These are phyloP conservation scores for Sinocyclocheilus rhinocerous DNA, from an alignment of 2,113 vertebrate genomes.

Conservation along the genomic window DNA sequence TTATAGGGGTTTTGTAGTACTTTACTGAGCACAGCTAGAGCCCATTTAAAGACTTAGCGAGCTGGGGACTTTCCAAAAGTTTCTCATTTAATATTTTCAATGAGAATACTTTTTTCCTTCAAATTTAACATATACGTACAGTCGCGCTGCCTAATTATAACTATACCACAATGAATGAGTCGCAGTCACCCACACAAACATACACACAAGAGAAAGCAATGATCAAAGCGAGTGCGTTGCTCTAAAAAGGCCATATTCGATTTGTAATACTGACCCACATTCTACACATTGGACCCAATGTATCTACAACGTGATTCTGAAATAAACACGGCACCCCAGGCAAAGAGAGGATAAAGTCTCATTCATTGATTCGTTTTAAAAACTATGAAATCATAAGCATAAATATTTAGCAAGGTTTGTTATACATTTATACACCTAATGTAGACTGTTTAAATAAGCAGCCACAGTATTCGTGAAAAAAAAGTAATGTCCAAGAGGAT, in stretches of 20 bases:
- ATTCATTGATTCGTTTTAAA: background rate
- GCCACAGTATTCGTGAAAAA: too few relatives aligned
- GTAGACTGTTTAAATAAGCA: too few relatives aligned
- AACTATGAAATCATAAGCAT: background rate
- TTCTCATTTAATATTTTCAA: conserved; percentile 60
- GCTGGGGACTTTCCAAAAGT: conserved; percentile 52
- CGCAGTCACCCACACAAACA: conserved; percentile 36
- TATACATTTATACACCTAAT: too few relatives aligned
- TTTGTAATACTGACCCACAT: conserved; percentile 34
- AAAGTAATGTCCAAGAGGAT: too few relatives aligned
- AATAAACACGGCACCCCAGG: background rate
- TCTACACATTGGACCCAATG: background rate
- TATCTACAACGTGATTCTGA: background rate
- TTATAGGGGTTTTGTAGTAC: conserved; percentile 46
- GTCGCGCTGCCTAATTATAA: conserved; percentile 54
- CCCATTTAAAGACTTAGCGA: conserved; percentile 46
- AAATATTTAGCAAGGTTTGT: background rate
- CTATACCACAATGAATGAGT: conserved; percentile 58
- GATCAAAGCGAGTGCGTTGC: conserved; percentile 60
- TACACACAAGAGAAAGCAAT: conserved; percentile 48
- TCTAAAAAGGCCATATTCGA: conserved; percentile 51
- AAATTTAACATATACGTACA: conserved; percentile 57
- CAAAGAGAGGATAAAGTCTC: background rate
- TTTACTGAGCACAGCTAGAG: conserved; percentile 44
- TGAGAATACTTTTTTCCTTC: conserved; percentile 46